A percentile compares a stretch with the other conserved stretches of the same genome.
Evolutionary conservation across 2,888 invertebrate genomes (phyloP).

Genomic region (Eupithecia subfuscata): DNA sequence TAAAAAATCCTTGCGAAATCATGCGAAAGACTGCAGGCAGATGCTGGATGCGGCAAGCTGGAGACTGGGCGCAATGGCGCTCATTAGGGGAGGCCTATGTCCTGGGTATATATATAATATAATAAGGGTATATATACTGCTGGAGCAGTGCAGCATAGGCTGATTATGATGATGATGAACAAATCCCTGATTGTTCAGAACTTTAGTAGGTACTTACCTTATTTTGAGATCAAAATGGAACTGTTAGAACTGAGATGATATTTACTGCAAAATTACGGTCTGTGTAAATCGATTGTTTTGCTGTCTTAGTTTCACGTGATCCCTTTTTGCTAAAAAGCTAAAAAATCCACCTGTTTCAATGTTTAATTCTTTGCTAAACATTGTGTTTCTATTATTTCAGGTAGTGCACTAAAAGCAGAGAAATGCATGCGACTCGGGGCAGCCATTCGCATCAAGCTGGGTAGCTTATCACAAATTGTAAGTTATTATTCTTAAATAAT

Average conservation of each 20-base stretch:
- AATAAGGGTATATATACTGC: too few relatives aligned
- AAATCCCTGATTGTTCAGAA: neutral
- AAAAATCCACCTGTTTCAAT: neutral
- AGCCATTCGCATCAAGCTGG: slow-evolving; percentile 78
- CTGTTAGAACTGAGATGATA: too few relatives aligned
- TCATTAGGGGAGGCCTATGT: too few relatives aligned
- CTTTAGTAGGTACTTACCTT: neutral
- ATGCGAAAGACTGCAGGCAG: too few relatives aligned
- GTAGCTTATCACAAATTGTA: slow-evolving; percentile 68
- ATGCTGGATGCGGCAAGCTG: too few relatives aligned
- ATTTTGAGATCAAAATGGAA: too few relatives aligned
- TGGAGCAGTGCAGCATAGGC: too few relatives aligned
- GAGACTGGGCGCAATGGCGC: too few relatives aligned
- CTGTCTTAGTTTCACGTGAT: neutral
- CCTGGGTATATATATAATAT: too few relatives aligned
- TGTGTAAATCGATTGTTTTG: neutral
- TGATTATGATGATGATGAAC: neutral
- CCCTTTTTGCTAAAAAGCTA: neutral
- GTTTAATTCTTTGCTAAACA: neutral
- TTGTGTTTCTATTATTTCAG: slow-evolving; percentile 60
- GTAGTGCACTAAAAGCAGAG: slow-evolving; percentile 58
- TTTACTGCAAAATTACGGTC: neutral
- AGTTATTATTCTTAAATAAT: slow-evolving; percentile 37
- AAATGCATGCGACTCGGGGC: slow-evolving; percentile 69
- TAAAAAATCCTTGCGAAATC: too few relatives aligned